Evolutionary conservation across 2,113 vertebrate genomes (phyloP).

Genomic region (Triplophysa dalaica): DNA sequence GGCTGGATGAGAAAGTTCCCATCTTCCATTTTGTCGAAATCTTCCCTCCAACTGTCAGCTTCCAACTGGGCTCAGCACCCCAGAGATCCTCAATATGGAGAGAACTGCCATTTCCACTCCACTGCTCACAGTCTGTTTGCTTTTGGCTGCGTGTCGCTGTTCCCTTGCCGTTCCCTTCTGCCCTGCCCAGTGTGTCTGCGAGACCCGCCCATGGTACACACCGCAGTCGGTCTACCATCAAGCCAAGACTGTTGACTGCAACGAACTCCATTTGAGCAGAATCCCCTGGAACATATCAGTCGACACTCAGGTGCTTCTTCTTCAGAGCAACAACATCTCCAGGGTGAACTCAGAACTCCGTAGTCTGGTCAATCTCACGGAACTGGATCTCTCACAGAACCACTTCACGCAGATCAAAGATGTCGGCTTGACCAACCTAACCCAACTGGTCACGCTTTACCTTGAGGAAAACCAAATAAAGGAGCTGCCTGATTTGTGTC

Average conservation of each 20-base stretch:
- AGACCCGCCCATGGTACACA: slow-evolving; percentile 82
- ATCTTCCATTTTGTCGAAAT: slow-evolving; percentile 35
- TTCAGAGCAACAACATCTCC: slow-evolving; percentile 83
- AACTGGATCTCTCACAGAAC: slow-evolving; percentile 83
- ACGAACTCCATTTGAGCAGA: slow-evolving; percentile 75
- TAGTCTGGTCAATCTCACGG: slow-evolving; percentile 76
- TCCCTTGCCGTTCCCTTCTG: slow-evolving; percentile 62
- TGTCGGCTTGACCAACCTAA: slow-evolving; percentile 71
- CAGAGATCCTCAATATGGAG: slow-evolving; percentile 55
- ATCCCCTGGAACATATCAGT: slow-evolving; percentile 70
- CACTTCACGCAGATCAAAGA: slow-evolving; percentile 75
- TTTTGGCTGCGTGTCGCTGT: slow-evolving; percentile 49
- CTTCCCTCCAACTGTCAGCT: slow-evolving; percentile 31
- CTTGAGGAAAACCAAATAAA: slow-evolving; percentile 80
- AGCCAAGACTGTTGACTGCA: slow-evolving; percentile 80
- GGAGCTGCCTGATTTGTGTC: slow-evolving; percentile 73
- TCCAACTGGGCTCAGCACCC: slow-evolving; percentile 41
- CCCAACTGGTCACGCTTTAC: slow-evolving; percentile 78
- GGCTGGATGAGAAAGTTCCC: slow-evolving; percentile 43
- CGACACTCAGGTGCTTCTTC: slow-evolving; percentile 79
- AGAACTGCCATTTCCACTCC: slow-evolving; percentile 49
- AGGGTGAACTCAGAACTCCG: slow-evolving; percentile 70
- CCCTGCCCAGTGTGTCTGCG: slow-evolving; percentile 80
- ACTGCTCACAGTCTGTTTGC: slow-evolving; percentile 45
- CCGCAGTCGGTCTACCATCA: slow-evolving; percentile 81